Percentiles rank a stretch among this genome's conserved stretches.
phyloP scores from a whole-genome alignment of 2,797 vertebrate genomes.

The Lycodopsis pacificus region DNA sequence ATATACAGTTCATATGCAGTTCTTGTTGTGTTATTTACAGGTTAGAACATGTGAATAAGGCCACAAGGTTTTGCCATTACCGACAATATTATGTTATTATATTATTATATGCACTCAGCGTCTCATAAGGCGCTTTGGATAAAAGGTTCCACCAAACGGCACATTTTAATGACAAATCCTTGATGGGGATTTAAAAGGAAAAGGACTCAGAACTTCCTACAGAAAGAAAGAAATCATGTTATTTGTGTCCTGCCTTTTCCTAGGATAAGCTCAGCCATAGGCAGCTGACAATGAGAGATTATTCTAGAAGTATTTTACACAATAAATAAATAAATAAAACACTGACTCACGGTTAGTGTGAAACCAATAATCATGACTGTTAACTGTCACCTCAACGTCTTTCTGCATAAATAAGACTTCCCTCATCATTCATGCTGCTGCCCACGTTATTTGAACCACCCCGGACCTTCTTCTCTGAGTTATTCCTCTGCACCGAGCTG shows the following conservation, averaged over 20 bases:
- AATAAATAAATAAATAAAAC: background rate
- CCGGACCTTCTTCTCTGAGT: background rate
- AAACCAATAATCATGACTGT: slow-evolving; percentile 43
- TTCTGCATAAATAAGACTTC: slow-evolving; percentile 25
- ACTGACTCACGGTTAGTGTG: slow-evolving; percentile 14
- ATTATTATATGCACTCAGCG: background rate
- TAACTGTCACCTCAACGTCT: slow-evolving; percentile 33
- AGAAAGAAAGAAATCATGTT: slow-evolving; percentile 6
- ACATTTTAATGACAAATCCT: slow-evolving; percentile 44
- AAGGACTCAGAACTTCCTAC: slow-evolving; percentile 32
- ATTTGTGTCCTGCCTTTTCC: slow-evolving; percentile 32
- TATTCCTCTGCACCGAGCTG: no score
- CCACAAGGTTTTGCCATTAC: background rate
- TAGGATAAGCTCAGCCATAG: slow-evolving; percentile 39
- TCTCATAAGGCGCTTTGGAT: slow-evolving; percentile 43
- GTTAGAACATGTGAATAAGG: background rate
- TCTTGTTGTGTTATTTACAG: background rate
- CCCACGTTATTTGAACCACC: background rate
- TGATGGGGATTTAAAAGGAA: slow-evolving; percentile 52
- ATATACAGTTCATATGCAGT: no score
- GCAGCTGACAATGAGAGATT: slow-evolving; percentile 16
- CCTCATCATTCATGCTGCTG: slow-evolving; percentile 11
- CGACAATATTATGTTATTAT: background rate
- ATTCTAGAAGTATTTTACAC: slow-evolving; percentile 14
- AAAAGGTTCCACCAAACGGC: slow-evolving; percentile 48